Evolutionary conservation across 2,797 vertebrate genomes (phyloP).

Genomic region (Carduelis carduelis): DNA sequence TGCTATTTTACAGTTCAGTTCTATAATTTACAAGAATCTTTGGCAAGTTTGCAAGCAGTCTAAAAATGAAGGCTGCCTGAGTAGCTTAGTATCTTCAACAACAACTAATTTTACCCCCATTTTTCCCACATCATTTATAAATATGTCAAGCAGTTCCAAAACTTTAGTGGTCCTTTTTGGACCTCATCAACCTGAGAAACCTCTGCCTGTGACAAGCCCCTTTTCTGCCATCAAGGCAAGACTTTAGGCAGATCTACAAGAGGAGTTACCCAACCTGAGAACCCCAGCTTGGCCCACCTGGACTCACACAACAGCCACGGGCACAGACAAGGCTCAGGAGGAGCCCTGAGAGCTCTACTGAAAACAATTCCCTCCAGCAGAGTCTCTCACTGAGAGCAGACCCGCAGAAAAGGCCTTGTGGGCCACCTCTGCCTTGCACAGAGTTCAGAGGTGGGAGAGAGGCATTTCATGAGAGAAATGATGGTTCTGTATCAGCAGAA

Average conservation of each 20-base stretch:
- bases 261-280: not conserved
- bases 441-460: not conserved
- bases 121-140: not conserved
- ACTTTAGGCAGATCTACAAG: not conserved
- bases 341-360: not conserved
- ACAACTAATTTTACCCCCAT: not conserved
- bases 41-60: not conserved
- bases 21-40: not conserved
- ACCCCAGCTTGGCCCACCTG: rapidly evolving
- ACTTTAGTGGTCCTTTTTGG: not conserved
- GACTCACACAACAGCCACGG: not conserved
- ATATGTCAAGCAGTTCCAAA: not conserved
- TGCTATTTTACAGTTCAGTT: not conserved
- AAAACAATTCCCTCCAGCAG: not conserved
- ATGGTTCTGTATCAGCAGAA: not conserved
- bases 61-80: not conserved
- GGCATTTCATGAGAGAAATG: not conserved
- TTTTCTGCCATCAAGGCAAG: not conserved
- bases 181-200: not conserved
- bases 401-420: not conserved
- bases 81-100: not conserved
- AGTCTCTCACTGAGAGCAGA: not conserved
- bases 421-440: not conserved
- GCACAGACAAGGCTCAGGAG: not conserved
- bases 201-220: not conserved